These are phyloP conservation scores for Acanthiza pusilla DNA, from an alignment of 2,797 vertebrate species.

Conservation along the genomic window DNA sequence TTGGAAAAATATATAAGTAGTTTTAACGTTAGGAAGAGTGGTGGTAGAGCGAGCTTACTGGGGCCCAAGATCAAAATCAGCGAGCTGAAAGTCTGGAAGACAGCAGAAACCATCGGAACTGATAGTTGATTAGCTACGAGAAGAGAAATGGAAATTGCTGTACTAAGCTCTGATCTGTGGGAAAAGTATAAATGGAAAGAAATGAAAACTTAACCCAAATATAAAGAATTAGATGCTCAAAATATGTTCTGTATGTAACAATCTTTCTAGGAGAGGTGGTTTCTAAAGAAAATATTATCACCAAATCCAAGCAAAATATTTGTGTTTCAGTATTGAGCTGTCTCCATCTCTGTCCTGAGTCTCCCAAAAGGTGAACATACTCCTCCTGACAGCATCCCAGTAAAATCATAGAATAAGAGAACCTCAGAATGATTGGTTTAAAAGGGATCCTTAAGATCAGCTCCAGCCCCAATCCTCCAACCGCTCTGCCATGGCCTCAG, in stretches of 20 bases:
- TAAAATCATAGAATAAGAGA: not conserved
- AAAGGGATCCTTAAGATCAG: not conserved
- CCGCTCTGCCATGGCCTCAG: too few species aligned
- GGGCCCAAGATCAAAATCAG: not conserved
- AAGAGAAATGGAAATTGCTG: not conserved
- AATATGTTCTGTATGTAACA: not conserved
- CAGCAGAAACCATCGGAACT: not conserved
- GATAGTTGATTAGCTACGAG: not conserved
- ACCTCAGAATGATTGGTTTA: not conserved
- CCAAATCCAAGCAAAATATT: not conserved
- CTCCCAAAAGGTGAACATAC: not conserved
- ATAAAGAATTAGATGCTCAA: not conserved
- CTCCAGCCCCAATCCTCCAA: not conserved
- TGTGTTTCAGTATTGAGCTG: not conserved
- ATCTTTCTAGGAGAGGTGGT: not conserved
- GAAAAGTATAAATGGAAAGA: not conserved
- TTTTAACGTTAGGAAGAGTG: not conserved
- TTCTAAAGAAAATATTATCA: not conserved
- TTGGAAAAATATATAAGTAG: not conserved
- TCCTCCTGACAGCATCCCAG: not conserved
- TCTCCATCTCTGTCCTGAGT: not conserved
- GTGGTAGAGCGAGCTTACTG: not conserved
- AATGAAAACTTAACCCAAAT: not conserved
- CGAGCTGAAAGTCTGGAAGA: not conserved
- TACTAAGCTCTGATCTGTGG: not conserved